phyloP scores from a whole-genome alignment of 2,888 invertebrate species.

The Caenorhabditis auriculariae region DNA sequence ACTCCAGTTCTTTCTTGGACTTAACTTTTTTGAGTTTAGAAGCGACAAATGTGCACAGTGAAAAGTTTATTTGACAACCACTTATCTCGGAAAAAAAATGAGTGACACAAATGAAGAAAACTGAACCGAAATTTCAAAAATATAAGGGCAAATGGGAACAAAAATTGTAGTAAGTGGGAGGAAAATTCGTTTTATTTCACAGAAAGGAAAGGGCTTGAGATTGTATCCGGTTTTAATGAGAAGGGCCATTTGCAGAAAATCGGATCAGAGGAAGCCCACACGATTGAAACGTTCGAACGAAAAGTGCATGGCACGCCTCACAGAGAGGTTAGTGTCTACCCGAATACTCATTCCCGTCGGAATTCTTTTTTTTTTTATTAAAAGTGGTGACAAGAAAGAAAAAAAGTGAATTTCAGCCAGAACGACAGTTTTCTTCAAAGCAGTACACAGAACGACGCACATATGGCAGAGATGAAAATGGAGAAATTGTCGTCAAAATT shows the following conservation, averaged over 20 bases:
- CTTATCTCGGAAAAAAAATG: too few relatives aligned
- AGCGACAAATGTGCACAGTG: too few relatives aligned
- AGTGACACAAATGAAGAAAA: too few relatives aligned
- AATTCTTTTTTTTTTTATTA: constrained; percentile 6
- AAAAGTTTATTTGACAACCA: too few relatives aligned
- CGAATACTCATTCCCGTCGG: too few relatives aligned
- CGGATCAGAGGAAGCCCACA: constrained; percentile 57
- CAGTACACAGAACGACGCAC: constrained; percentile 58
- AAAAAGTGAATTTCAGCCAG: constrained; percentile 41
- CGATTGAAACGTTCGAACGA: constrained; percentile 54
- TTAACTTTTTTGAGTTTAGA: too few relatives aligned
- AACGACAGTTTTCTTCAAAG: constrained; percentile 51
- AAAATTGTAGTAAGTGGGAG: not conserved
- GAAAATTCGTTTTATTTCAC: not conserved
- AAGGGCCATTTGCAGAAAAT: constrained; percentile 45
- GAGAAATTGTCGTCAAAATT: constrained; percentile 58
- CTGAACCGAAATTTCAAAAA: too few relatives aligned
- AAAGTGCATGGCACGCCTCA: constrained; percentile 50
- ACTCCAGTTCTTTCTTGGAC: too few relatives aligned
- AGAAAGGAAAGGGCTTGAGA: not conserved
- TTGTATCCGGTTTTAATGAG: not conserved
- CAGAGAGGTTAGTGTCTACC: constrained; percentile 38
- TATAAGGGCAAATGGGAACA: too few relatives aligned
- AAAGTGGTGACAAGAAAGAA: not conserved
- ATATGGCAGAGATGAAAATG: constrained; percentile 58